A percentile compares a stretch with the other conserved stretches of the same genome.
Evolutionary conservation across 2,888 invertebrate species (phyloP).

Genomic region (Philonicus albiceps): DNA sequence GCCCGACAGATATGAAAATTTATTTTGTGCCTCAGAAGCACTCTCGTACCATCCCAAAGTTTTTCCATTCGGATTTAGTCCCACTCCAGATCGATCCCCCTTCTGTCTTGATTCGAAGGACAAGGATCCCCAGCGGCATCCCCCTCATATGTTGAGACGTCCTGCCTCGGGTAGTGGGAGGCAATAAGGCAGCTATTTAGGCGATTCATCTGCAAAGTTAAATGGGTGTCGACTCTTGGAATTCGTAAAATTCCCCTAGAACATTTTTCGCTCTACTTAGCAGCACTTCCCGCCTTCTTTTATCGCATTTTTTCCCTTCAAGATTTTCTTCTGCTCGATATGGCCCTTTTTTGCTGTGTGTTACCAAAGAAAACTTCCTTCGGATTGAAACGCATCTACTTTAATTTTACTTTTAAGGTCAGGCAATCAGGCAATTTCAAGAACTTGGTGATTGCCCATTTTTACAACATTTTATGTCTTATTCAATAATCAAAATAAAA

Average conservation of each 20-base stretch:
- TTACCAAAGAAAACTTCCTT: not conserved
- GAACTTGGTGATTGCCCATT: too few species aligned
- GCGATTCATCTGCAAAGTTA: not conserved
- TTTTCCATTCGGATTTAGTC: conserved; percentile 4
- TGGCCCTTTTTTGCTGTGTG: not conserved
- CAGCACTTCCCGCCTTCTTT: not conserved
- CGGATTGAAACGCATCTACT: not conserved
- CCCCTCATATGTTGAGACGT: not conserved
- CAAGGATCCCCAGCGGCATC: not conserved
- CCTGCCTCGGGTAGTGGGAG: not conserved
- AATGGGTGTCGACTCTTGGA: not conserved
- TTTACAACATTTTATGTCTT: too few species aligned
- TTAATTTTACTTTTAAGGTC: not conserved
- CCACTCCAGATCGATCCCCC: too few species aligned
- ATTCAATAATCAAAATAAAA: too few species aligned
- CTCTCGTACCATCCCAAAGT: not conserved
- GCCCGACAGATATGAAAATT: conserved; percentile 23
- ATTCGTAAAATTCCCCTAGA: conserved; percentile 7
- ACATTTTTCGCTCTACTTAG: conserved; percentile 16
- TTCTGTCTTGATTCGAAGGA: not conserved
- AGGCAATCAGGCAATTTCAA: not conserved
- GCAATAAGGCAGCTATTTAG: conserved; percentile 6
- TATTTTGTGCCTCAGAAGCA: conserved; percentile 8
- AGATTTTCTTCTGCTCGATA: not conserved
- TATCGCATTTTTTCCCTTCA: not conserved